Evolutionary conservation across 2,113 vertebrate genomes (phyloP).

Genomic region (Lepus timidus): DNA sequence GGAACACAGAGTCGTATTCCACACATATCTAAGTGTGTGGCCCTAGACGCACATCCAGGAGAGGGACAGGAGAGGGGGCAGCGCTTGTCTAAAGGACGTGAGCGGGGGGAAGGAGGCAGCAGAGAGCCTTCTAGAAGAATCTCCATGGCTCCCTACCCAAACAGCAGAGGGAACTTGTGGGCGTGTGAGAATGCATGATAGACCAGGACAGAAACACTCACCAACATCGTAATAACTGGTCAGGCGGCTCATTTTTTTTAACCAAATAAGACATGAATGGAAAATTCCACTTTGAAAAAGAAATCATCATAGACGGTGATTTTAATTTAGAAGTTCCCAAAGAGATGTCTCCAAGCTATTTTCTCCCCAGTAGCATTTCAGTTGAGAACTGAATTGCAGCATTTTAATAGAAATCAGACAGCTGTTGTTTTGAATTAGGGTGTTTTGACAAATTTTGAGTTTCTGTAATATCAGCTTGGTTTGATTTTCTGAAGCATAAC

Average conservation of each 20-base stretch:
- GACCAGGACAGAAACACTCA: background rate
- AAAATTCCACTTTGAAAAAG: conserved; percentile 76
- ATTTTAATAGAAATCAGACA: conserved; percentile 74
- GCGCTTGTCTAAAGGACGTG: background rate
- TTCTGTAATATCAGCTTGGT: conserved; percentile 65
- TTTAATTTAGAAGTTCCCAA: conserved; percentile 77
- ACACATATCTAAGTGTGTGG: background rate
- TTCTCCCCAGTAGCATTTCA: conserved; percentile 70
- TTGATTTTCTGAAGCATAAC: conserved; percentile 63
- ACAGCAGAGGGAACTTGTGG: background rate
- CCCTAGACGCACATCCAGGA: background rate
- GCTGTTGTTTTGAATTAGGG: conserved; percentile 73
- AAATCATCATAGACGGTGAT: conserved; percentile 33
- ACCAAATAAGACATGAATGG: conserved; percentile 67
- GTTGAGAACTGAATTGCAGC: conserved; percentile 21
- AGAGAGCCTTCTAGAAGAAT: background rate
- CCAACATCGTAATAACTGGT: background rate
- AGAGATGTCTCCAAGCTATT: conserved; percentile 72
- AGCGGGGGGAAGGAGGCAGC: background rate
- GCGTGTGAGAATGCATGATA: accelerated
- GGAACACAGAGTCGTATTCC: background rate
- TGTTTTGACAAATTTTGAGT: conserved; percentile 71
- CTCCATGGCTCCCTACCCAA: background rate
- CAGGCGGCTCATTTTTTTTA: conserved; percentile 31
- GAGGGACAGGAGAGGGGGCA: background rate